Evolutionary conservation across 2,113 vertebrate species (phyloP).

Genomic region (Salvelinus namaycush): DNA sequence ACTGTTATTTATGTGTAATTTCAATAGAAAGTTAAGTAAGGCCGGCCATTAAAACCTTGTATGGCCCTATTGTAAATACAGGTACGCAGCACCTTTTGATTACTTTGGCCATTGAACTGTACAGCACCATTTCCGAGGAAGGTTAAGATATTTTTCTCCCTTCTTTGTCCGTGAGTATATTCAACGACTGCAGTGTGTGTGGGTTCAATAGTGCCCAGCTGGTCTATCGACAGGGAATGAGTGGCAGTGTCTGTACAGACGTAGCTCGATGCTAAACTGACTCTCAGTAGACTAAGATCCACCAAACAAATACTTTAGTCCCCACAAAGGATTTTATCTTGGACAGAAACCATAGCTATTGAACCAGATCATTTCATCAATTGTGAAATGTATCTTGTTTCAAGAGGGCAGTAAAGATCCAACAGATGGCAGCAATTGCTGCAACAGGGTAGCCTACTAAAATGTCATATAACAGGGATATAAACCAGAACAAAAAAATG

Average conservation of each 20-base stretch:
- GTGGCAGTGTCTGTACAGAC: slow-evolving; percentile 4
- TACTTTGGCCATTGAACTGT: too few relatives aligned
- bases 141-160: background rate
- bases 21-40: background rate
- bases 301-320: background rate
- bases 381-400: background rate
- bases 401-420: background rate
- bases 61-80: too few relatives aligned
- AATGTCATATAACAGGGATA: background rate
- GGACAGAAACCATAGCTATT: background rate
- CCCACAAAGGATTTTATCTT: background rate
- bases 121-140: too few relatives aligned
- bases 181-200: background rate
- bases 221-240: background rate
- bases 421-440: background rate
- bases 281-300: background rate
- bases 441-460: background rate
- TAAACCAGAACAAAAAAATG: background rate
- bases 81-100: too few relatives aligned
- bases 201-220: slow-evolving; percentile 11
- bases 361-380: slow-evolving; percentile 8
- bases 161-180: slow-evolving; percentile 4
- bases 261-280: slow-evolving; percentile 20
- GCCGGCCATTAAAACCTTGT: background rate
- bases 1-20: background rate